Conservation (phyloP, 2,797 vertebrate genomes). For the Macrochelys suwanniensis region DNA sequence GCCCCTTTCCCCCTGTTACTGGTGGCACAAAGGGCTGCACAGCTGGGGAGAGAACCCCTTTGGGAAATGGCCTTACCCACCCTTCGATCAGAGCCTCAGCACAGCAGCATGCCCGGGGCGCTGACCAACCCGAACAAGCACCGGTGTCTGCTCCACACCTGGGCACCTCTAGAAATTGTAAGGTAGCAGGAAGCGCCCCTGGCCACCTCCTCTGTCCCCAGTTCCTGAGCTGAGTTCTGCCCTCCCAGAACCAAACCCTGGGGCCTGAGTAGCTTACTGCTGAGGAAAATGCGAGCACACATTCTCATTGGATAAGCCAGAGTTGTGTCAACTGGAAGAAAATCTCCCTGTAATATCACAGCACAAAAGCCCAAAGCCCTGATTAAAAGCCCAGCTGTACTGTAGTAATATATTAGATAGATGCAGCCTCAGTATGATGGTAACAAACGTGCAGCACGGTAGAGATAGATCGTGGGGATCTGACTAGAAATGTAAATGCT, state of each 20-base stretch:
- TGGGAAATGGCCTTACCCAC: rapidly evolving
- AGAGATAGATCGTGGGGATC: neutral
- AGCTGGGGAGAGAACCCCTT: neutral
- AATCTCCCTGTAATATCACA: neutral
- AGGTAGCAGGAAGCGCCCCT: neutral
- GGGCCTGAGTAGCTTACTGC: neutral
- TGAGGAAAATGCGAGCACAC: neutral
- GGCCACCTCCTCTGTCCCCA: neutral
- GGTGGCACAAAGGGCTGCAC: rapidly evolving
- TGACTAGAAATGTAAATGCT: slow-evolving; percentile 42
- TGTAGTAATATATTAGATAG: neutral
- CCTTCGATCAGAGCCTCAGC: neutral
- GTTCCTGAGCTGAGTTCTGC: neutral
- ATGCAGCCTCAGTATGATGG: rapidly evolving
- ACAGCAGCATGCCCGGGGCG: neutral
- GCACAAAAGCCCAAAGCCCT: neutral
- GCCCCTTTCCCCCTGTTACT: neutral
- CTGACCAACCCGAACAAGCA: rapidly evolving
- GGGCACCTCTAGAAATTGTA: neutral
- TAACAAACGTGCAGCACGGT: rapidly evolving
- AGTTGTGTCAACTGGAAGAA: neutral
- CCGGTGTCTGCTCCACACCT: rapidly evolving
- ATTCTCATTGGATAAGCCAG: neutral
- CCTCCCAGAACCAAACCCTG: neutral
- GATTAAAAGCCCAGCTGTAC: neutral